Evolutionary conservation across 2,888 invertebrate genomes (phyloP), one percentile per base, ranked within the genome.

Genomic region (Agrypnus murinus): DNA sequence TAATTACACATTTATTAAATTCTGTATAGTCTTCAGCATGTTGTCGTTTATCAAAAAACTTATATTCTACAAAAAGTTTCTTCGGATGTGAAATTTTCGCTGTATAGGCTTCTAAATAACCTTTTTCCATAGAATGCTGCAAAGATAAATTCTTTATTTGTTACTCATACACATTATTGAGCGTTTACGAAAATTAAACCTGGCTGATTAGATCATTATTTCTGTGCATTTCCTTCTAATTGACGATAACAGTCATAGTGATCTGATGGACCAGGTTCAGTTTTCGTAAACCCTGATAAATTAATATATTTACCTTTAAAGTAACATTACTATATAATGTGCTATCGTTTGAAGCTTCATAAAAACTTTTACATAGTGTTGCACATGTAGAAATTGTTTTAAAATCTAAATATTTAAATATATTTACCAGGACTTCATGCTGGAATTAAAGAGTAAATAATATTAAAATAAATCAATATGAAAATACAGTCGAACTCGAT

Each of bases 391-490:
- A 75, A 19, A 81, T 77, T 2, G 79, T 77, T 71, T 79, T 77
- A 57, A 81, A 75, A 57, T 81, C 81, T 68, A 81, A 71, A 64
- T 78, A 76, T 69, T 76, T 72, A 53, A 81, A 81, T 63, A 81
- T 80, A 57, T 75, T 77, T 46, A 80, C 65, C 58, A 81, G 69
- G 62, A 80, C 64, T 65, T 77, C 70, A 67, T 78, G 76, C 81
- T 81, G 64, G 65, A 80, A 79, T 58, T 31, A 25, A 57, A 55
- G n/a, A 34, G n/a, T n/a, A n/a, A n/a, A n/a, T n/a, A n/a, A n/a
- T n/a, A n/a, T n/a, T n/a, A n/a, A n/a, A n/a, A n/a, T n/a, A n/a
- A n/a, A n/a, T n/a, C n/a, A n/a, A n/a, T n/a, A n/a, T n/a, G n/a
- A n/a, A n/a, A n/a, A n/a, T n/a, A n/a, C n/a, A n/a, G n/a, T n/a